These are phyloP conservation scores for Nothoprocta perdicaria DNA, from an alignment of 2,113 vertebrate genomes.

Conservation along the genomic window DNA sequence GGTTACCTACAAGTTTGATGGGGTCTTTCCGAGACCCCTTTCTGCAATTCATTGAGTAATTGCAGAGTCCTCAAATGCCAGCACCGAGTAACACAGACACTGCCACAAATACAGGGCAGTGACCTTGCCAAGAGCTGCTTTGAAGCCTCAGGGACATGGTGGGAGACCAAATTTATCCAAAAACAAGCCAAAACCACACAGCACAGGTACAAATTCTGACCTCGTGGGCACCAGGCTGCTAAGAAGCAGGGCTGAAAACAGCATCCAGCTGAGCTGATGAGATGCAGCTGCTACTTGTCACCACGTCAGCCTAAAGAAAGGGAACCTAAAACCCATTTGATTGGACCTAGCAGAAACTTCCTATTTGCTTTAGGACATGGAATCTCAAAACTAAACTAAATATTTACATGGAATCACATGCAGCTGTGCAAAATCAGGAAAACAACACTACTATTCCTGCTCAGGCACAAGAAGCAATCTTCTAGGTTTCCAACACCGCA, in stretches of 20 bases:
- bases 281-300: neutral
- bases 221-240: neutral
- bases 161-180: neutral
- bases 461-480: neutral
- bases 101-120: neutral
- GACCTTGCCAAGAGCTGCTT: neutral
- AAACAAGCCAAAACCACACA: fast-evolving
- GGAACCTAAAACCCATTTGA: fast-evolving
- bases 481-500: neutral
- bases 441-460: fast-evolving
- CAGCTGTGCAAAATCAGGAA: neutral
- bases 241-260: neutral
- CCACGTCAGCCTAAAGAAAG: fast-evolving
- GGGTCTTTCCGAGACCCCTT: fast-evolving
- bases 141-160: neutral
- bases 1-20: neutral
- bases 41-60: neutral
- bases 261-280: neutral
- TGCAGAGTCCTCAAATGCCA: neutral
- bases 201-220: neutral
- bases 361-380: neutral
- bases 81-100: neutral
- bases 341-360: neutral
- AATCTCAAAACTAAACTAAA: neutral
- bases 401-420: neutral